These are phyloP conservation scores for Stegostoma tigrinum DNA, from an alignment of 2,113 vertebrate species.

Conservation along the genomic window DNA sequence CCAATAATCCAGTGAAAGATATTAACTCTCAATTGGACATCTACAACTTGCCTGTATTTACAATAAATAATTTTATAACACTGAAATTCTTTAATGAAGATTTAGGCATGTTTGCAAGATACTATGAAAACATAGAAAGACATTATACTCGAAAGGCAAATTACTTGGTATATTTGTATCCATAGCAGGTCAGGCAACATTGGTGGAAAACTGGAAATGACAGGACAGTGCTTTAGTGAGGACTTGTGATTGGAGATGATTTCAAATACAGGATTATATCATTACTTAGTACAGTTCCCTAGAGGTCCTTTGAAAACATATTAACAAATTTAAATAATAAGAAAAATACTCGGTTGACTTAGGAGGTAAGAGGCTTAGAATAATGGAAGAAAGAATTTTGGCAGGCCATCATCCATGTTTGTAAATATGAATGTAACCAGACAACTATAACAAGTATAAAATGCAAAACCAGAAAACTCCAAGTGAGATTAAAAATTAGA, in stretches of 20 bases:
- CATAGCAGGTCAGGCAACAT: not conserved
- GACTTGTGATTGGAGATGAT: not conserved
- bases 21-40: not conserved
- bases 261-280: not conserved
- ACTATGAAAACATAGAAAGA: not conserved
- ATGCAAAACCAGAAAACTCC: not conserved
- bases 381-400: not conserved
- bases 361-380: not conserved
- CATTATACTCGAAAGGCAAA: not conserved
- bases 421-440: not conserved
- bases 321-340: too few relatives aligned
- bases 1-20: not conserved
- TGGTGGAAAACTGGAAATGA: not conserved
- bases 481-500: not conserved
- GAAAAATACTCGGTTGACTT: not conserved
- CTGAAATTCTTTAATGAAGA: not conserved
- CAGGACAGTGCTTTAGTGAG: not conserved
- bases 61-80: not conserved
- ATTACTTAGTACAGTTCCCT: not conserved
- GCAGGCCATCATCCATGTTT: not conserved
- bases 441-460: not conserved
- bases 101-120: not conserved
- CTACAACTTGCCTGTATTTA: not conserved
- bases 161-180: not conserved
- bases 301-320: not conserved